Percentiles rank a stretch among this genome's conserved stretches.
These are phyloP conservation scores for Gambelia wislizenii DNA, from an alignment of 2,797 vertebrate genomes.

Conservation along the genomic window DNA sequence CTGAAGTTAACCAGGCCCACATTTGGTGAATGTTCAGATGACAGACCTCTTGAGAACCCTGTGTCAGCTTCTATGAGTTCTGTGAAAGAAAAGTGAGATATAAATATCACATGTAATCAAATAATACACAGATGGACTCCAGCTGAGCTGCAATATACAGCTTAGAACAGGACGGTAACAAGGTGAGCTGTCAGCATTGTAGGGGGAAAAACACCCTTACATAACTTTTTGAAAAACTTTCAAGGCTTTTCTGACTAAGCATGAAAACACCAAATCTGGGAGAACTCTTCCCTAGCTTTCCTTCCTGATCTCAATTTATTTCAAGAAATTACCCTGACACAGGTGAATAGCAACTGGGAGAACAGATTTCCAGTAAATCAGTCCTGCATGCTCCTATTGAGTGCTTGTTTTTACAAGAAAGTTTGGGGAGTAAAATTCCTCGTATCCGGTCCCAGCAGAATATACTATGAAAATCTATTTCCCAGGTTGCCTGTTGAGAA, in stretches of 20 bases:
- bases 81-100: background rate
- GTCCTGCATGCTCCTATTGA: background rate
- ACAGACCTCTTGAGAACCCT: background rate
- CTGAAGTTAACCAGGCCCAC: background rate
- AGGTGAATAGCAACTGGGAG: background rate
- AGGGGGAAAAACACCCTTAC: no score
- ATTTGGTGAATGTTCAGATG: background rate
- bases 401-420: background rate
- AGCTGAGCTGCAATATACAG: background rate
- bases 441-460: no score
- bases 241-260: background rate
- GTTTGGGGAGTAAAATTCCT: background rate
- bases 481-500: background rate
- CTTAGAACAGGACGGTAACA: no score
- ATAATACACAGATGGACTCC: background rate
- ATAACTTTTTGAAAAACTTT: background rate
- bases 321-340: background rate
- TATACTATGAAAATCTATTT: background rate
- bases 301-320: background rate
- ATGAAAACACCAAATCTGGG: background rate
- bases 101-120: background rate
- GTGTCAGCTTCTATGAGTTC: background rate
- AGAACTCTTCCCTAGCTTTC: background rate
- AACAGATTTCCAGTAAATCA: background rate
- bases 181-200: background rate